These are phyloP conservation scores for Dinocampus coccinellae DNA, from an alignment of 2,888 invertebrate genomes.

Conservation along the genomic window DNA sequence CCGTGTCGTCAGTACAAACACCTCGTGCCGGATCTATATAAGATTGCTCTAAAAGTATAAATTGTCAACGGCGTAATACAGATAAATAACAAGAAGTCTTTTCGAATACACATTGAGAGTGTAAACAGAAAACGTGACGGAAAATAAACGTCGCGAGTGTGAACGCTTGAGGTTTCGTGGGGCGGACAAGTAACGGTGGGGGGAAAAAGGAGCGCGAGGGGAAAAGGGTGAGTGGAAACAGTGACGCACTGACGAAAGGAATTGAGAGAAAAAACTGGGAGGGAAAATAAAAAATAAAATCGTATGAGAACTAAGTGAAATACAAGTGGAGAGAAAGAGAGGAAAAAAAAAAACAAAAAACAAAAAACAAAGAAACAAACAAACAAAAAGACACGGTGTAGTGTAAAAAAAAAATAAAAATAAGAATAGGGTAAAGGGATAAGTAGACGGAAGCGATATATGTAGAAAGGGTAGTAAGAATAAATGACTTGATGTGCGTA, in stretches of 20 bases:
- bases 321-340: too few species aligned
- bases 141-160: neutral
- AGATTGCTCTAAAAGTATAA: neutral
- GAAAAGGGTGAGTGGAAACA: neutral
- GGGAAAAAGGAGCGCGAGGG: neutral
- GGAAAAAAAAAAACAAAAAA: neutral
- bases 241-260: neutral
- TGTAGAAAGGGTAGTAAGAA: conserved; percentile 9
- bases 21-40: neutral
- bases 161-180: neutral
- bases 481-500: conserved; percentile 57
- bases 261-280: too few species aligned
- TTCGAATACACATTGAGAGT: neutral
- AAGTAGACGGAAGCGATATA: conserved; percentile 10
- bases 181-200: neutral
- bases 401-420: neutral
- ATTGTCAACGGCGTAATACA: neutral
- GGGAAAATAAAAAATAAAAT: too few species aligned
- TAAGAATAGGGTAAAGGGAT: conserved; percentile 3
- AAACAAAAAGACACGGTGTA: neutral
- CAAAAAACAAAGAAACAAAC: neutral
- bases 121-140: neutral
- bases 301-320: too few species aligned
- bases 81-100: neutral
- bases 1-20: neutral